These are phyloP conservation scores for Ancistrus triradiatus DNA, from an alignment of 2,113 vertebrate species.

Conservation along the genomic window DNA sequence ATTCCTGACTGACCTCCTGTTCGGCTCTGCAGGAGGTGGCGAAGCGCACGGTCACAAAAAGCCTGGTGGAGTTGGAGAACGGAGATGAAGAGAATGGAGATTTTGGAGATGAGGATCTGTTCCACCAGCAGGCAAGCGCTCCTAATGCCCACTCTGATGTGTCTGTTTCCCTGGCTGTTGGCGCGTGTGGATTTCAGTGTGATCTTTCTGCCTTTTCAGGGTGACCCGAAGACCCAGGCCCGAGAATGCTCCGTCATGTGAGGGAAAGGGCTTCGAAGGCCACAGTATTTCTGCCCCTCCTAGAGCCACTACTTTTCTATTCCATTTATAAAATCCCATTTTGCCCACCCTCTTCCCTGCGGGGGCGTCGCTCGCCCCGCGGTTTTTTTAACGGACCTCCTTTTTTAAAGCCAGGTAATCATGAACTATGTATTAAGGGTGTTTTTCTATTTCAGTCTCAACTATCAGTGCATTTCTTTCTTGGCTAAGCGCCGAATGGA, in stretches of 20 bases:
- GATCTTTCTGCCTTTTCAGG: slow-evolving; percentile 61
- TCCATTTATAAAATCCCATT: slow-evolving; percentile 61
- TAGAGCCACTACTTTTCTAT: slow-evolving; percentile 78
- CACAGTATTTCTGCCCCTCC: slow-evolving; percentile 47
- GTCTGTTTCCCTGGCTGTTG: neutral
- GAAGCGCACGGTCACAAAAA: slow-evolving; percentile 74
- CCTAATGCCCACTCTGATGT: neutral
- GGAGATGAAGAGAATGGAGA: slow-evolving; percentile 81
- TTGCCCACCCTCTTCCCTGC: slow-evolving; percentile 47
- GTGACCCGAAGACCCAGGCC: slow-evolving; percentile 78
- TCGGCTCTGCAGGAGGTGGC: slow-evolving; percentile 79
- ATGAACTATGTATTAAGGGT: slow-evolving; percentile 21
- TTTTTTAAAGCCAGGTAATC: slow-evolving; percentile 48
- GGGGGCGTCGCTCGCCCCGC: slow-evolving; percentile 34
- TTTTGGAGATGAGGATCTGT: slow-evolving; percentile 83
- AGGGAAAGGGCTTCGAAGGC: slow-evolving; percentile 46
- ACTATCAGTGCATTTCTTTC: neutral
- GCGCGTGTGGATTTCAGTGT: neutral
- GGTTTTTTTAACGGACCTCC: slow-evolving; percentile 51
- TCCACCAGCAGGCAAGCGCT: slow-evolving; percentile 75
- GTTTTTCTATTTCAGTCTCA: slow-evolving; percentile 16
- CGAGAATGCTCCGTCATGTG: slow-evolving; percentile 92
- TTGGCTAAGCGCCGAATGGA: neutral
- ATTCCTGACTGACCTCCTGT: no score
- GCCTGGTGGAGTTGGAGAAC: slow-evolving; percentile 58